Evolutionary conservation across 2,888 invertebrate genomes (phyloP), one percentile per base, ranked within the genome.

Genomic region (Mythimna lalbum): DNA sequence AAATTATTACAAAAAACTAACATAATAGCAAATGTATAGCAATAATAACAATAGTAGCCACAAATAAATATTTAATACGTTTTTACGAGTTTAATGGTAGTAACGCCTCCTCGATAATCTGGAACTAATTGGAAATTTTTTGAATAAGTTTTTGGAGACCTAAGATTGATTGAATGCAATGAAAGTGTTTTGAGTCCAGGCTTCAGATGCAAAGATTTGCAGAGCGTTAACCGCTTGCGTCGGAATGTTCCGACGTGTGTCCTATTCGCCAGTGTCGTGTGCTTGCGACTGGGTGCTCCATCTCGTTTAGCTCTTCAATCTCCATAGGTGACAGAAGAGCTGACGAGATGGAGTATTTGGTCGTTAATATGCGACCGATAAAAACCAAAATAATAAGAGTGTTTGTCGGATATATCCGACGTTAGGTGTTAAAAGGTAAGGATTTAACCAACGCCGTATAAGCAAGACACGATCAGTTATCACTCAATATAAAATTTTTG

Each of bases 51-150:
- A 60, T 56, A 77, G 71, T 75, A 81, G 76, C 70, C 67, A 90
- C 84, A 90, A 85, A 87, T 86, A 92, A 80, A 88, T 82, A 76
- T 60, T 72, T 73, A 71, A 80, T 81, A 84, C 47, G 73, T 66
- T 76, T 67, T 93, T 94, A 94, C 93, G 83, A 89, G 88, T 86
- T 85, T 92, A 94, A 92, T 93, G 92, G 94, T 92, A 91, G 94
- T 92, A 89, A 86, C 95, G 92, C 92, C 95, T 91, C 85, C 94
- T 90, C 91, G 91, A 88, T 85, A 90, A 94, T 94, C 95, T 94
- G 94, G 90, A 95, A 93, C 88, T 92, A 85, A 88, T 80, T 74
- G 77, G 75, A 85, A 82, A 86, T 84, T 76, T 75, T 66, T 78
- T 36, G 68, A 67, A 84, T 85, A 79, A 82, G 76, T 70, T 77